Evolutionary conservation across 2,888 invertebrate species (phyloP), one percentile per base, ranked within the genome.

Genomic region (Augochlorella aurata): DNA sequence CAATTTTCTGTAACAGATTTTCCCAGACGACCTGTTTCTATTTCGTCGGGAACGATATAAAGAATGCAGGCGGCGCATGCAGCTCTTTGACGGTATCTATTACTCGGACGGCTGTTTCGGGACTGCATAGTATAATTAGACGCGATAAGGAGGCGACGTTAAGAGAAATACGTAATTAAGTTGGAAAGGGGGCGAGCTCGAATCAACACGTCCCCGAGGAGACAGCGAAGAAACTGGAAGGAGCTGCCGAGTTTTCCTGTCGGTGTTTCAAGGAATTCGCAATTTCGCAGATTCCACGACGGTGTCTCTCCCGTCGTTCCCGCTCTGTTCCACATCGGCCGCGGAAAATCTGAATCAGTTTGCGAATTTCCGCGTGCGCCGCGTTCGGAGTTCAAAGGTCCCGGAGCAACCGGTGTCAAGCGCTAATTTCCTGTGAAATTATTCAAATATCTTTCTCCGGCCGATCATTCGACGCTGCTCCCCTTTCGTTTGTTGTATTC

Each of bases 401-500:
- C 77, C 82, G 0, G 85, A 90, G 90, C 88, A 89, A 90, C 88
- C 90, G 86, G 90, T 89, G 90, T 90, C 88, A 87, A 87, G 77
- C 83, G 85, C 80, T 90, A 90, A 90, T 90, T 90, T 89, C 87
- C 90, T 89, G 88, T 85, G 85, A 89, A 89, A 90, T 90, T 89
- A 90, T 89, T 90, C 89, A 89, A 90, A 89, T 87, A 83, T 79
- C 82, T 74, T 72, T 45, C 79, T 50, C 67, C 38, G 67, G 16
- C 21, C 70, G 74, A 61, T 54, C 70, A 44, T 79, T 77, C 29
- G 68, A 68, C 52, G 77, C 72, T 73, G 54, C 72, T 54, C 21
- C 16, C 4, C 1, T 21, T 10, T 50, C 54, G 79, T 78, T 87
- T 73, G 67, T 75, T 50, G 79, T 76, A 81, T 79, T 69, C 70